phyloP scores from a whole-genome alignment of 1,140 invertebrate genomes.

The Saxidomus purpurata region DNA sequence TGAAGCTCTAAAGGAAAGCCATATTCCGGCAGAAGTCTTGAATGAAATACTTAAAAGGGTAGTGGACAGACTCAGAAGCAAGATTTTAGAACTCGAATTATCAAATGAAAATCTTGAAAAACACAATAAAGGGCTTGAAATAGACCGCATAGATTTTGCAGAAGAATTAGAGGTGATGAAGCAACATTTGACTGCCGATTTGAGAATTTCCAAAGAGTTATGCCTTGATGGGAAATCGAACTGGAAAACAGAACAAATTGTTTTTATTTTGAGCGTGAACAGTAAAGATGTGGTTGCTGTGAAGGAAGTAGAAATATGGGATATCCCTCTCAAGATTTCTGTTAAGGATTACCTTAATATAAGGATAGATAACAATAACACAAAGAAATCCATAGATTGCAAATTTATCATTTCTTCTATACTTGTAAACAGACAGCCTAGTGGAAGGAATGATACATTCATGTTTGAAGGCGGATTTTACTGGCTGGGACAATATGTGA shows the following conservation, averaged over 20 bases:
- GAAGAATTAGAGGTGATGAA: background rate
- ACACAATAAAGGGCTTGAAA: background rate
- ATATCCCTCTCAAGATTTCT: background rate
- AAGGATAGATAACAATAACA: too few species aligned
- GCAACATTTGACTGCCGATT: background rate
- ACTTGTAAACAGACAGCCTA: too few species aligned
- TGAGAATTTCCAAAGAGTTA: background rate
- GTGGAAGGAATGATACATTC: too few species aligned
- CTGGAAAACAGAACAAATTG: background rate
- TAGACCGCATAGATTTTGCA: too few species aligned
- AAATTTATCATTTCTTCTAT: too few species aligned
- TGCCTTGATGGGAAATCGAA: background rate
- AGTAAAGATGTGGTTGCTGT: background rate
- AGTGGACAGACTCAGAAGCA: background rate
- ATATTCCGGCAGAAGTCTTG: background rate
- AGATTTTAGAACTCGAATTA: background rate
- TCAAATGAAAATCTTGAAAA: background rate
- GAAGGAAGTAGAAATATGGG: background rate
- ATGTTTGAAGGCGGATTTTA: too few species aligned
- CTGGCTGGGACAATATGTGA: too few species aligned
- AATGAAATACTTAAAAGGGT: background rate
- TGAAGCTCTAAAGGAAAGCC: background rate
- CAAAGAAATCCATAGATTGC: too few species aligned
- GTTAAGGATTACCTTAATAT: too few species aligned
- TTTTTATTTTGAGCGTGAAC: background rate